Conservation (phyloP, 2,797 vertebrate species). For the Vultur gryphus region DNA sequence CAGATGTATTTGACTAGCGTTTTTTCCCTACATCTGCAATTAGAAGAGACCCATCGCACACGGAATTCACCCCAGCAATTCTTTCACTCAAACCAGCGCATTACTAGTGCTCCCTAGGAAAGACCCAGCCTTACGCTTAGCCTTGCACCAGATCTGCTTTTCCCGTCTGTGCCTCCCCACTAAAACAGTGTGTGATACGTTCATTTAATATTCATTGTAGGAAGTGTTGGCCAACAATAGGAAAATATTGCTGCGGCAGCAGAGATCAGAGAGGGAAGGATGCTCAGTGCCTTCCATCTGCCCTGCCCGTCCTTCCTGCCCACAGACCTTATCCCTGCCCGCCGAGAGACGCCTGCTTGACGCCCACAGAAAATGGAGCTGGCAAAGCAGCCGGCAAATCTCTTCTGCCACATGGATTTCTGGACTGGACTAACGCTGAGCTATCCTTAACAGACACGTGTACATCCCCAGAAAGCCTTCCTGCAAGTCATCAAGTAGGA, state of each 20-base stretch:
- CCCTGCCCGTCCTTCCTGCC: not conserved
- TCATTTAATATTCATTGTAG: not conserved
- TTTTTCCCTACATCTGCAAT: not conserved
- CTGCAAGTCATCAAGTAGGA: not conserved
- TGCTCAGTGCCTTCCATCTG: not conserved
- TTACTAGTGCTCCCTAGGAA: not conserved
- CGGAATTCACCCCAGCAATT: not conserved
- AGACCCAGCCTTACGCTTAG: not conserved
- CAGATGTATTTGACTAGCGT: not conserved
- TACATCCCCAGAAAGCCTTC: not conserved
- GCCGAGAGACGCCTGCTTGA: fast-evolving
- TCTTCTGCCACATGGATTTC: not conserved
- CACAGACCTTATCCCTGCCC: not conserved
- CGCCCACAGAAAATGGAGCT: fast-evolving
- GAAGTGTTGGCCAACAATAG: not conserved
- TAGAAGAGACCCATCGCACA: not conserved
- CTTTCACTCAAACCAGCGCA: not conserved
- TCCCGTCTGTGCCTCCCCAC: not conserved
- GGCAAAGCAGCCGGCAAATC: not conserved
- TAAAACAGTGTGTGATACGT: fast-evolving
- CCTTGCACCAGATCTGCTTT: not conserved
- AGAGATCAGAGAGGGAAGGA: not conserved
- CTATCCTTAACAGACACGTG: fast-evolving
- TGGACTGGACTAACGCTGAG: not conserved
- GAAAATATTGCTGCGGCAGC: not conserved